Evolutionary conservation across 2,888 invertebrate species (phyloP), one percentile per base, ranked within the genome.

Genomic region (Melanostoma mellinum): DNA sequence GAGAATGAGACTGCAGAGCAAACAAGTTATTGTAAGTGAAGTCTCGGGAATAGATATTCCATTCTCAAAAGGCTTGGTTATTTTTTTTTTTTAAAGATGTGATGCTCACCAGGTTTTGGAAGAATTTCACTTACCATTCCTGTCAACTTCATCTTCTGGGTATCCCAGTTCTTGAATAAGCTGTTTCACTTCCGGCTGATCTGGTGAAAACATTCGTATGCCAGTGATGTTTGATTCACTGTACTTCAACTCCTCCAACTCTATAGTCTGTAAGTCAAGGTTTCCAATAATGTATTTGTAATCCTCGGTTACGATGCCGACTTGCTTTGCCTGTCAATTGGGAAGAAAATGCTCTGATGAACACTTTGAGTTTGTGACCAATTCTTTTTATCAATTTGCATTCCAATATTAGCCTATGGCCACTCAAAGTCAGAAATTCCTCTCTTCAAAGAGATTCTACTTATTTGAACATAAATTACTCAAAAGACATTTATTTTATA

Each of bases 241-340:
- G 87, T 95, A 94, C 88, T 94, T 94, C 88, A 94, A 97, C 10
- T 95, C 94, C 55, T 94, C 94, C 87, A 97, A 91, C 87, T 97
- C 95, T 32, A 89, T 88, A 0, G 90, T 89, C 32, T 91, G 91
- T 35, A 97, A 92, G 90, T 97, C 97, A 91, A 97, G 92, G 86
- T 94, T 94, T 75, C 96, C 96, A 69, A 97, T 94, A 38, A 98
- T 92, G 87, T 95, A 96, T 86, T 94, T 94, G 91, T 98, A 97
- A 89, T 97, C 96, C 90, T 97, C 97, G 85, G 97, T 97, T 95
- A 98, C 97, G 95, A 98, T 97, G 80, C 98, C 98, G 87, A 98
- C 96, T 92, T 98, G 97, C 91, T 98, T 97, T 20, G 98, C 98
- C 92, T 98, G 96, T 88, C 8, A 69, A 61, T 3, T 44, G 38